These are phyloP conservation scores for Venustaconcha ellipsiformis DNA, from an alignment of 1,140 invertebrate species.

Conservation along the genomic window DNA sequence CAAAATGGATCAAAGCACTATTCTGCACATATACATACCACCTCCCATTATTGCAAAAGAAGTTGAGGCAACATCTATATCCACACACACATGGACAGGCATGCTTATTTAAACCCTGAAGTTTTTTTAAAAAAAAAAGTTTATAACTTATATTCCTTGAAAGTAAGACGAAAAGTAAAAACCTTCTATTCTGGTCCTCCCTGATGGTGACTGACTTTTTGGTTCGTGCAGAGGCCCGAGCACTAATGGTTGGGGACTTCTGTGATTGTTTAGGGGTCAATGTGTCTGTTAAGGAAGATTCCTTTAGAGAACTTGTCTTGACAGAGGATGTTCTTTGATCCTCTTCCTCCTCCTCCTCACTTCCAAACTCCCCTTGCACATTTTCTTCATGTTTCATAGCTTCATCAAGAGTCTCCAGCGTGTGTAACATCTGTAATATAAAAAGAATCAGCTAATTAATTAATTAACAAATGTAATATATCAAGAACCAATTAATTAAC, in stretches of 20 bases:
- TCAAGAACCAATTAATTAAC: no score
- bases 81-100: no score
- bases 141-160: no score
- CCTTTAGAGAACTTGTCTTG: neutral
- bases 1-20: no score
- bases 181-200: no score
- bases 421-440: constrained; percentile 28
- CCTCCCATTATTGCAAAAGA: no score
- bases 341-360: constrained; percentile 9
- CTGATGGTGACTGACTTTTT: neutral
- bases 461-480: no score
- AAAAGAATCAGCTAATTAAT: neutral
- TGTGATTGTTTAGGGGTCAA: constrained; percentile 40
- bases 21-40: no score
- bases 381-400: constrained; percentile 13
- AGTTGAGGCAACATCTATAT: no score
- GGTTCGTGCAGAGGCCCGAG: constrained; percentile 14
- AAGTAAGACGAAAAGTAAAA: no score
- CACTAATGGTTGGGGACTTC: constrained; percentile 35
- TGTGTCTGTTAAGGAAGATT: neutral
- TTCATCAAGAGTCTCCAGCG: constrained; percentile 27
- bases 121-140: no score
- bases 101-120: no score
- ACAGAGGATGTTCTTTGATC: constrained; percentile 10
- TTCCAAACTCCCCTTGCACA: neutral